Evolutionary conservation across 2,113 vertebrate species (phyloP).

Genomic region (Condylura cristata): DNA sequence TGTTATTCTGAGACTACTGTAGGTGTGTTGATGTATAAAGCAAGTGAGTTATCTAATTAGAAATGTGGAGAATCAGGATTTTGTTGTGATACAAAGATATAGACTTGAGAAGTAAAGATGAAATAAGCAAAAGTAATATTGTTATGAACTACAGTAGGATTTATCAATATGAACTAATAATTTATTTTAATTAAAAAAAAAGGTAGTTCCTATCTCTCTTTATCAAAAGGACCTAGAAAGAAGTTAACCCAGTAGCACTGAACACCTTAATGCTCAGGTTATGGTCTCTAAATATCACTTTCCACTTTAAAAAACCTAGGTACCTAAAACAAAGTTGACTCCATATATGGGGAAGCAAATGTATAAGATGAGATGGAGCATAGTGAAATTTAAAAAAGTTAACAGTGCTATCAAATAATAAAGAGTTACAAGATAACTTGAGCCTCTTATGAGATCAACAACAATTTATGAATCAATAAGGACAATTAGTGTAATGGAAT

Average conservation of each 20-base stretch:
- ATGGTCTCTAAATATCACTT: conserved; percentile 19
- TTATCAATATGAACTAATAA: background rate
- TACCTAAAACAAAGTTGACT: conserved; percentile 5
- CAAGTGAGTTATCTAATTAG: conserved; percentile 34
- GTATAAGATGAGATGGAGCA: background rate
- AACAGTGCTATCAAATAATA: background rate
- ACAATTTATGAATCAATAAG: conserved; percentile 21
- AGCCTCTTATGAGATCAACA: background rate
- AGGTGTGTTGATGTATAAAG: background rate
- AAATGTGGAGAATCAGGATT: background rate
- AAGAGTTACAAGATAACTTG: background rate
- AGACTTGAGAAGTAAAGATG: background rate
- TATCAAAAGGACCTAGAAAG: background rate
- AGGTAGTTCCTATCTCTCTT: background rate
- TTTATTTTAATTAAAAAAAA: background rate
- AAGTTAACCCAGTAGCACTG: background rate
- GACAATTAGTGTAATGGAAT: background rate
- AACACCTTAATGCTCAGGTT: background rate
- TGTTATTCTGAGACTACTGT: background rate
- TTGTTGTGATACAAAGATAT: background rate
- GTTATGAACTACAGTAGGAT: background rate
- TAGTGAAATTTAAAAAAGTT: conserved; percentile 31
- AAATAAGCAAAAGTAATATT: background rate
- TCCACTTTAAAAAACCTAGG: background rate
- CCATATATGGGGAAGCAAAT: background rate